A percentile compares a stretch with the other conserved stretches of the same genome.
These are phyloP conservation scores for Schizopygopsis malacanthus DNA, from an alignment of 2,797 vertebrate genomes.

Conservation along the genomic window DNA sequence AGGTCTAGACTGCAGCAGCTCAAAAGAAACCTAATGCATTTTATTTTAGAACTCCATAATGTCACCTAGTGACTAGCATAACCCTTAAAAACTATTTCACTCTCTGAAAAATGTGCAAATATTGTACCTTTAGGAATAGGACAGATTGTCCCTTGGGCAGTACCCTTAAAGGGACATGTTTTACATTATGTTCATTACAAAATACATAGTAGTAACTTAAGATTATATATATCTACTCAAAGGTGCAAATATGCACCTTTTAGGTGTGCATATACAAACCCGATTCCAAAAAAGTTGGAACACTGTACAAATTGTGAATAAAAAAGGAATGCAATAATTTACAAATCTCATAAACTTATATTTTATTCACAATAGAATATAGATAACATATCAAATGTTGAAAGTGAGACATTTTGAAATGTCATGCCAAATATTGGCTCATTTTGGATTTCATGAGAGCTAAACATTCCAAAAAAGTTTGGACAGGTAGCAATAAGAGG, in stretches of 20 bases:
- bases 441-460: too few species aligned
- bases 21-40: neutral
- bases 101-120: neutral
- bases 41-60: slow-evolving; percentile 7
- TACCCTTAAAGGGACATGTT: neutral
- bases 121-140: neutral
- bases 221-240: neutral
- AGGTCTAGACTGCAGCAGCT: slow-evolving; percentile 13
- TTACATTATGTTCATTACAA: neutral
- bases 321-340: too few species aligned
- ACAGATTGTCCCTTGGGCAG: neutral
- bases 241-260: neutral
- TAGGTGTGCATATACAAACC: neutral
- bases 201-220: neutral
- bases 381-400: too few species aligned
- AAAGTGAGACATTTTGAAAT: too few species aligned
- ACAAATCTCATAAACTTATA: too few species aligned
- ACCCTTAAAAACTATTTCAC: neutral
- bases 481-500: too few species aligned
- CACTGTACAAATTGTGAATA: too few species aligned
- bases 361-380: too few species aligned
- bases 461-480: too few species aligned
- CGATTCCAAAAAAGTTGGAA: too few species aligned
- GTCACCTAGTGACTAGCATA: slow-evolving; percentile 2
- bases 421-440: too few species aligned